A percentile compares a stretch with the other conserved stretches of the same genome.
Evolutionary conservation across 1,140 invertebrate species (phyloP).

Genomic region (Temnothorax longispinosus): DNA sequence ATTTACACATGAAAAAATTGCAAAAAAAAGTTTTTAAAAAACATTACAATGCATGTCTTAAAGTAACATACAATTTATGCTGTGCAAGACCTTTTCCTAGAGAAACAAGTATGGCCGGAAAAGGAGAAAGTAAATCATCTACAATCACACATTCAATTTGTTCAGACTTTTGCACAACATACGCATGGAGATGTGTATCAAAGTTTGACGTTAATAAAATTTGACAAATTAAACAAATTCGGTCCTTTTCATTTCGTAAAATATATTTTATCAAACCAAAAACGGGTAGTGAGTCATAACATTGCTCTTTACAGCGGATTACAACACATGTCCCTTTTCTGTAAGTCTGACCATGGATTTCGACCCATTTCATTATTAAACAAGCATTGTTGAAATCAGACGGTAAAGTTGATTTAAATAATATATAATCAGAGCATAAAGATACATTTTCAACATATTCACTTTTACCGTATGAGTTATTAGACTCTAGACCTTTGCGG

Average conservation of each 20-base stretch:
- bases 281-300: neutral
- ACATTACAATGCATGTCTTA: neutral
- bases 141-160: slow-evolving; percentile 15
- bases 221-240: slow-evolving; percentile 12
- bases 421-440: slow-evolving; percentile 14
- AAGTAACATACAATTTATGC: slow-evolving; percentile 18
- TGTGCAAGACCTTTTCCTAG: slow-evolving; percentile 12
- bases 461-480: neutral
- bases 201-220: slow-evolving; percentile 7
- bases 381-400: slow-evolving; percentile 1
- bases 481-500: neutral
- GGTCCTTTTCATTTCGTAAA: slow-evolving; percentile 1
- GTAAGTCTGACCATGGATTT: slow-evolving; percentile 5
- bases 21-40: neutral
- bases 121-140: slow-evolving; percentile 15
- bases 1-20: neutral
- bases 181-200: neutral
- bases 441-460: neutral
- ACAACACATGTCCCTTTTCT: slow-evolving; percentile 27
- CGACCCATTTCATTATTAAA: slow-evolving; percentile 16
- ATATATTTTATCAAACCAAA: slow-evolving; percentile 30
- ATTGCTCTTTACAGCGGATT: slow-evolving; percentile 2
- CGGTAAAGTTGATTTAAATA: slow-evolving; percentile 18
- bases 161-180: slow-evolving; percentile 17
- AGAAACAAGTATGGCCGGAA: slow-evolving; percentile 20